Conservation (phyloP, 2,797 vertebrate genomes). For the Channallabes apus region DNA sequence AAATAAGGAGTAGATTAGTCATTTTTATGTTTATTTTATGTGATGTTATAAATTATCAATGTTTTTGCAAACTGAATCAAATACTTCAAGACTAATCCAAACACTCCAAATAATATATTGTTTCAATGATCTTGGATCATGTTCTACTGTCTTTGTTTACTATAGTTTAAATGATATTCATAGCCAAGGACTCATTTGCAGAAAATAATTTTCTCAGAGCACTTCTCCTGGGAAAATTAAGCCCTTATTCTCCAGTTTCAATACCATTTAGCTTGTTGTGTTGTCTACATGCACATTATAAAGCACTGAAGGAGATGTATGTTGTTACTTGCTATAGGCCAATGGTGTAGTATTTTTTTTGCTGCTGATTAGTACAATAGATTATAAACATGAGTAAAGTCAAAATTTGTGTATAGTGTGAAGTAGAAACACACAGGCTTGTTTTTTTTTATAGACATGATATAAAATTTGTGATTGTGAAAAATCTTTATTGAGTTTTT, state of each 20-base stretch:
- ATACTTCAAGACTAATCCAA: not conserved
- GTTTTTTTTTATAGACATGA: not conserved
- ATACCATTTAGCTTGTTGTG: not conserved
- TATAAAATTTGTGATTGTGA: conserved; percentile 9
- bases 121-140: conserved; percentile 2
- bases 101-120: not conserved
- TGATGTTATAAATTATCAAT: not conserved
- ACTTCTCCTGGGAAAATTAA: not conserved
- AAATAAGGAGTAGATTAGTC: not conserved
- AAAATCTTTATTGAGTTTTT: conserved; percentile 8
- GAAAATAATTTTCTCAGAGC: not conserved
- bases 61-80: not conserved
- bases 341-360: not conserved
- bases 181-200: not conserved
- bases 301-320: conserved; percentile 15
- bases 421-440: not conserved
- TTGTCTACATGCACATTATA: not conserved
- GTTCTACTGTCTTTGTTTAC: not conserved
- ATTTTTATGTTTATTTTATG: not conserved
- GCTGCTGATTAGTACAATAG: not conserved
- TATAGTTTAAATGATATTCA: not conserved
- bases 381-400: conserved; percentile 9
- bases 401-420: not conserved
- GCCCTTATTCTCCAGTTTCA: not conserved
- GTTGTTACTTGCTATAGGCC: conserved; percentile 6